Conservation (phyloP, 53 echinoderm and acorn worm species). For the Zoroaster sp. region DNA sequence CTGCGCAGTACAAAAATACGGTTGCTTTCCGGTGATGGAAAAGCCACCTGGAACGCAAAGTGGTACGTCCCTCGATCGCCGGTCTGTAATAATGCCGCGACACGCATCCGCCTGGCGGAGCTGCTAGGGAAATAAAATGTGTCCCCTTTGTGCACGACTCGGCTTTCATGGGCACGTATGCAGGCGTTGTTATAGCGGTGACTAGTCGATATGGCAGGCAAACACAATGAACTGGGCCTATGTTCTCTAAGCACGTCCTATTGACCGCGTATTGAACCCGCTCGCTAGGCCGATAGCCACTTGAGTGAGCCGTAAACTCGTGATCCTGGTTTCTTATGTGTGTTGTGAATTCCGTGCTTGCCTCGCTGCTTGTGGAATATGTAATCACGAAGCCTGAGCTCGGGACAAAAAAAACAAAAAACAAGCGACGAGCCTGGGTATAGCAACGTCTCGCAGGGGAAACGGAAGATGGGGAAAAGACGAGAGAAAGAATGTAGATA, state of each 20-base stretch:
- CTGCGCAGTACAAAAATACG: background rate
- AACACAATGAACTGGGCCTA: slow-evolving; percentile 50
- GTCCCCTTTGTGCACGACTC: slow-evolving; percentile 58
- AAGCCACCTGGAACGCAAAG: slow-evolving; percentile 44
- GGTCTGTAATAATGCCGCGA: slow-evolving; percentile 65
- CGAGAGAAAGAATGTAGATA: background rate
- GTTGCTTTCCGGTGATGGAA: background rate
- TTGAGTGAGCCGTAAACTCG: slow-evolving; percentile 41
- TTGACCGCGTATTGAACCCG: slow-evolving; percentile 59
- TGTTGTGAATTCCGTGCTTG: slow-evolving; percentile 2
- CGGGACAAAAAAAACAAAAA: background rate
- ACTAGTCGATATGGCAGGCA: slow-evolving; percentile 57
- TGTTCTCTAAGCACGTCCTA: slow-evolving; percentile 56
- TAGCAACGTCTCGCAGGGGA: background rate
- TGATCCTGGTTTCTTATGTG: slow-evolving; percentile 5
- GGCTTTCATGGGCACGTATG: slow-evolving; percentile 65
- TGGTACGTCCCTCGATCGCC: slow-evolving; percentile 37
- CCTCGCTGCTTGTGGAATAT: slow-evolving; percentile 22
- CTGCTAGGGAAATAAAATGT: slow-evolving; percentile 65
- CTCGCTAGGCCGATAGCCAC: slow-evolving; percentile 56
- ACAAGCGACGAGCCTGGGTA: background rate
- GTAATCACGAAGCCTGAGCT: slow-evolving; percentile 5
- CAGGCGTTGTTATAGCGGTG: slow-evolving; percentile 53
- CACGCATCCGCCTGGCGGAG: slow-evolving; percentile 61
- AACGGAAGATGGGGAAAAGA: background rate